Evolutionary conservation across 2,888 invertebrate species (phyloP), one percentile per base, ranked within the genome.

Genomic region (Tetragonisca angustula): DNA sequence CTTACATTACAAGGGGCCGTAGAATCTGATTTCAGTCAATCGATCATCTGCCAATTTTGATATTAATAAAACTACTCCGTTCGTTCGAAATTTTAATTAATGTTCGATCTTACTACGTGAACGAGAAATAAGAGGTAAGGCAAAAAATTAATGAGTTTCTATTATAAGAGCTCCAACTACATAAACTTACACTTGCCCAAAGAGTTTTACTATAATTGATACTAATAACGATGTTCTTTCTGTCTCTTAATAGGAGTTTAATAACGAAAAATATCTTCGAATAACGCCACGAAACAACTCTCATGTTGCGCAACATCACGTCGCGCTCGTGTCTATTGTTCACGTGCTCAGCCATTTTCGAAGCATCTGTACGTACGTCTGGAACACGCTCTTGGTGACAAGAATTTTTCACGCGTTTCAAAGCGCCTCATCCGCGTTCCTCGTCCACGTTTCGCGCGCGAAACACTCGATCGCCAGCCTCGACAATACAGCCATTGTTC

Each of bases 401-500:
- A 59, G 68, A 59, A 76, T 62, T 70, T 69, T 74, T 80, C 61
- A 56, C 65, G 77, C 65, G 59, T 64, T 73, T 62, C 70, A 36
- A 81, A 75, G 65, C 70, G 59, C 15, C 70, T 52, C 64, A 43
- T 19, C 36, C 56, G 74, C 36, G 50, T 68, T 68, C 54, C 68
- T n/a, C 2, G 65, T 5, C 56, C 64, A 6, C 0, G 9, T 36
- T 62, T 54, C 32, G 64, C 64, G 61, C 50, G 73, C 21, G 64
- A 64, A 61, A 65, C 36, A 50, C n/a, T 56, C 68, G 32, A 59
- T 67, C 36, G 59, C n/a, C 2, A 17, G 2, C 50, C 27, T 59
- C 56, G 32, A 84, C 79, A 75, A 84, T 74, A 70, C 65, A 13
- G 70, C 67, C 56, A 84, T 84, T 79, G 79, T 84, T 43, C 15